Base-by-base conservation (phyloP, 2,888 invertebrate genomes). In the Drosophila falleni region DNA sequence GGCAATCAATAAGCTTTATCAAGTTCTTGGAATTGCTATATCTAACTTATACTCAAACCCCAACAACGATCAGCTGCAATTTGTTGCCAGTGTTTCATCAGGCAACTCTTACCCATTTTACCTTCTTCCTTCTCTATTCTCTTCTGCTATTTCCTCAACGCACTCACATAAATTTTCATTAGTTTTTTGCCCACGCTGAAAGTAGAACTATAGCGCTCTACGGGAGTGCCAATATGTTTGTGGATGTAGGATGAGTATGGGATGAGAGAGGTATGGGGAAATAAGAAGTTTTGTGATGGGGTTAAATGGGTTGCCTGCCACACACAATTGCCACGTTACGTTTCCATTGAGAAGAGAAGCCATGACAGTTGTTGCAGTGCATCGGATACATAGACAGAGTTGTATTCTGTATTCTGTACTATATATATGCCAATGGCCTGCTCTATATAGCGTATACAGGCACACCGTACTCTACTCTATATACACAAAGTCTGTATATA, bases 351-450 rank as follows among this genome's bases (percentile, higher is more conserved):
- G 62, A 13, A 61, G 62, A 37, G 41, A 67, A 5, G 29, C 29
- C 29, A 29, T 29, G 5, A 29, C 29, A 66, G 15, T 56, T 23
- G 49, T 44, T 68, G 76, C 74, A 75, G 37, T 62, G 63, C 67
- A 67, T 44, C 58, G 39, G 29, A 50, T 60, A 64, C 44, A 66
- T 46, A 63, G 54, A 41, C 16, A 41, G 19, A 19, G 5, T 16
- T 8, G 46, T 29, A 15, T 19, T 33, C 33, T 5, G 29, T n/a
- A 11, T 5, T 42, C 5, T 11, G 49, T 74, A 84, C 5, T 11
- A 49, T 74, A 84, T 71, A 66, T 87, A 71, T 81, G 76, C 76
- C 79, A 81, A 70, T 79, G 87, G 73, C 82, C 86, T 82, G 78
- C 74, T 78, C 71, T 80, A 78, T 80, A 82, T 85, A 79, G 70